These are phyloP conservation scores for Yoshiicerus persimilis DNA, from an alignment of 1,140 invertebrate species.

Conservation along the genomic window DNA sequence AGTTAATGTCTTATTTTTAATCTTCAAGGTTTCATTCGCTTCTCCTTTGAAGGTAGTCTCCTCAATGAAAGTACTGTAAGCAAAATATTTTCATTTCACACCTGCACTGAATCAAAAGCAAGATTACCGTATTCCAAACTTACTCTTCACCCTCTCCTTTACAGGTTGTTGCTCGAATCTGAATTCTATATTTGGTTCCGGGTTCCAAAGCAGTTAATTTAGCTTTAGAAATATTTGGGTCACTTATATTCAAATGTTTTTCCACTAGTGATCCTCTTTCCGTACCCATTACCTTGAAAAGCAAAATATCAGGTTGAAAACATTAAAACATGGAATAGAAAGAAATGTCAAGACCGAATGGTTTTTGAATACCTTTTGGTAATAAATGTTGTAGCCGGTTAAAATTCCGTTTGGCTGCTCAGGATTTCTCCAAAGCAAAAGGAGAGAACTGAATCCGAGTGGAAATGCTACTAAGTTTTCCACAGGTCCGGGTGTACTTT, in stretches of 20 bases:
- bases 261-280: constrained; percentile 65
- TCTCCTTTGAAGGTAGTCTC: constrained; percentile 64
- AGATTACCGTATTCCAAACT: too few relatives aligned
- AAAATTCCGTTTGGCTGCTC: constrained; percentile 89
- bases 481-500: constrained; percentile 88
- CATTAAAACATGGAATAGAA: not conserved
- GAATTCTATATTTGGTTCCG: constrained; percentile 85
- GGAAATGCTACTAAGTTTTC: constrained; percentile 78
- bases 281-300: constrained; percentile 53
- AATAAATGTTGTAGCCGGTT: constrained; percentile 90
- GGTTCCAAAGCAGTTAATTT: constrained; percentile 82
- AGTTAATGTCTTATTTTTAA: too few relatives aligned
- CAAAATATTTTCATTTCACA: not conserved
- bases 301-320: not conserved
- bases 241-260: constrained; percentile 71
- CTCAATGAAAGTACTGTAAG: constrained; percentile 73
- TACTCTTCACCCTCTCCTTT: constrained; percentile 78
- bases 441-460: constrained; percentile 83
- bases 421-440: constrained; percentile 88
- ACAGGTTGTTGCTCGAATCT: constrained; percentile 77
- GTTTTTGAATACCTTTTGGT: constrained; percentile 66
- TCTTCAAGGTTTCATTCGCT: too few relatives aligned
- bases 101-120: not conserved
- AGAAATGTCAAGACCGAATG: not conserved
- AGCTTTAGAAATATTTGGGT: constrained; percentile 73